A percentile compares a stretch with the other conserved stretches of the same genome.
phyloP scores from a whole-genome alignment of 2,797 vertebrate genomes.

The Phaenicophaeus curvirostris region DNA sequence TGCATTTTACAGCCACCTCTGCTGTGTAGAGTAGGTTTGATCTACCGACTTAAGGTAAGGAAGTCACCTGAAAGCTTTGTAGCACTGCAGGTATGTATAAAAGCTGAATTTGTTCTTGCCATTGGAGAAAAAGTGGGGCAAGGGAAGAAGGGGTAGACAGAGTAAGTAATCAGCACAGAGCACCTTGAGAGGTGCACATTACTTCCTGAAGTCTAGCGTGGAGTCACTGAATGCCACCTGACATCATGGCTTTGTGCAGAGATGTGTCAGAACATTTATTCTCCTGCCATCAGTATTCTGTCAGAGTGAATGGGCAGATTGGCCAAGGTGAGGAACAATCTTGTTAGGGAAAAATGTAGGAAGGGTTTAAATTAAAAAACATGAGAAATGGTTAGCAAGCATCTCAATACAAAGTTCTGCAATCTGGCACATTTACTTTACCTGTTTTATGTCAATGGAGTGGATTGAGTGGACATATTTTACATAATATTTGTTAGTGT shows the following conservation, averaged over 20 bases:
- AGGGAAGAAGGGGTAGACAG: neutral
- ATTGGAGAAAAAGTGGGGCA: neutral
- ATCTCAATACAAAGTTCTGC: neutral
- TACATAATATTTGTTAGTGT: fast-evolving
- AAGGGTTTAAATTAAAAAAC: neutral
- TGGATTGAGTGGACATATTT: neutral
- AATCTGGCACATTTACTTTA: neutral
- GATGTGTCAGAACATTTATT: neutral
- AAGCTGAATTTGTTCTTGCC: neutral
- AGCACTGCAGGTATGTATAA: neutral
- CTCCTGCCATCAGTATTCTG: neutral
- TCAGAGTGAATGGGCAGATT: neutral
- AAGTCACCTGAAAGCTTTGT: neutral
- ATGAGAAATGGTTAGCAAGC: neutral
- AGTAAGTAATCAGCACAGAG: neutral
- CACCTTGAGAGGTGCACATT: neutral
- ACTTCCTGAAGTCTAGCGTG: neutral
- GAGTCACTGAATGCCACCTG: neutral
- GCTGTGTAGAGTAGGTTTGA: neutral
- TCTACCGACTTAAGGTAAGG: neutral
- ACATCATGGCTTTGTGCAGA: neutral
- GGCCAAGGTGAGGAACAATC: neutral
- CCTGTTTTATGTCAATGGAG: neutral
- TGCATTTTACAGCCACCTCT: neutral
- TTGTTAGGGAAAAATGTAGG: fast-evolving